phyloP scores from a whole-genome alignment of 2,888 invertebrate species.

The Lucinisca nassula region DNA sequence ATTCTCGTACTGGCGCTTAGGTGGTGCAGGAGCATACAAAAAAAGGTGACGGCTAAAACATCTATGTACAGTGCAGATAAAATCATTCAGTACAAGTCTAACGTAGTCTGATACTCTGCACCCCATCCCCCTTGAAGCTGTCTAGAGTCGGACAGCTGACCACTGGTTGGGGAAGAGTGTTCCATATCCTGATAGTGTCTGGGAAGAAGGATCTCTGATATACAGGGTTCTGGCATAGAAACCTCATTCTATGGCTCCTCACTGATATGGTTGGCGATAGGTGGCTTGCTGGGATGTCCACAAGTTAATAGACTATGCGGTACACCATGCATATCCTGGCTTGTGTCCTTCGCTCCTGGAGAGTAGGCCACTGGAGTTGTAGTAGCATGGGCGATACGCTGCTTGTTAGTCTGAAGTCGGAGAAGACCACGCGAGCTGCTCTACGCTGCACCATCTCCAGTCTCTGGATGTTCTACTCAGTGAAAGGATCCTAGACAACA shows the following conservation, averaged over 20 bases:
- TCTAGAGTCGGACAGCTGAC: constrained; percentile 29
- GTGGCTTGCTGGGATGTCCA: constrained; percentile 11
- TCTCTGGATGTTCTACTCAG: constrained; percentile 1
- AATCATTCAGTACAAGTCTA: not conserved
- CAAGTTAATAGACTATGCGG: not conserved
- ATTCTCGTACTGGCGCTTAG: not conserved
- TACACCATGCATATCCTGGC: no score
- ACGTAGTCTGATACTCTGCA: not conserved
- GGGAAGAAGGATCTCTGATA: constrained; percentile 33
- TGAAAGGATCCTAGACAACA: constrained; percentile 28
- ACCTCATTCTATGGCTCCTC: constrained; percentile 19
- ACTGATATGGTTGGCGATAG: constrained; percentile 19
- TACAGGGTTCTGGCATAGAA: constrained; percentile 19
- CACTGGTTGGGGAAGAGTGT: constrained; percentile 13
- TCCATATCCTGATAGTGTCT: constrained; percentile 28
- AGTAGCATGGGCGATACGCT: constrained; percentile 18
- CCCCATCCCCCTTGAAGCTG: constrained; percentile 36
- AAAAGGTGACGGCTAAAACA: not conserved
- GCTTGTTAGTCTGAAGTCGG: constrained; percentile 21
- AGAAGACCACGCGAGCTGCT: constrained; percentile 28
- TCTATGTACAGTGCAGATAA: constrained; percentile 5
- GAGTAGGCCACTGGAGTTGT: constrained; percentile 21
- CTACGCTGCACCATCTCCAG: constrained; percentile 42
- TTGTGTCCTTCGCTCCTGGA: no score
- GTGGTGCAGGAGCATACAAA: constrained; percentile 3